Percentiles rank a stretch among this genome's conserved stretches.
These are phyloP conservation scores for Ahaetulla prasina DNA, from an alignment of 2,113 vertebrate genomes.

Conservation along the genomic window DNA sequence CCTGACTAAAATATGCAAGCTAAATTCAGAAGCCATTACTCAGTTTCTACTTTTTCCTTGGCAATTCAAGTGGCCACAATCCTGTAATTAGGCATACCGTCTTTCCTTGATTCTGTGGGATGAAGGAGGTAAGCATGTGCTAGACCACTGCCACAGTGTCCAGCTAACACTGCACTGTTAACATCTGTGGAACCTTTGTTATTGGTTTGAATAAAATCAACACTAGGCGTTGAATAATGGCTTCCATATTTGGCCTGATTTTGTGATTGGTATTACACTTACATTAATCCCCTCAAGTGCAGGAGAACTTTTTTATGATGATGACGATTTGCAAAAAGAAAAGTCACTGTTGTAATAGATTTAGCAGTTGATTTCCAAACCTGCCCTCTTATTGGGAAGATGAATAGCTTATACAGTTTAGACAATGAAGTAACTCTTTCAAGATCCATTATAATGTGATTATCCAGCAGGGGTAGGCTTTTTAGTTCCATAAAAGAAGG, in stretches of 20 bases:
- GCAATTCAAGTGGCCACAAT: not conserved
- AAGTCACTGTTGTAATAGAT: conserved; percentile 38
- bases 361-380: conserved; percentile 62
- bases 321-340: conserved; percentile 50
- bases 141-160: conserved; percentile 33
- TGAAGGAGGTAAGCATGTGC: not conserved
- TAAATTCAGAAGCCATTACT: conserved; percentile 52
- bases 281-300: conserved; percentile 70
- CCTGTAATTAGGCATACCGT: not conserved
- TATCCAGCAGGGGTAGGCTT: conserved; percentile 66
- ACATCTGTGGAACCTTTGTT: conserved; percentile 46
- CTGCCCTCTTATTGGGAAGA: conserved; percentile 53
- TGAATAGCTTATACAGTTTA: conserved; percentile 43
- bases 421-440: conserved; percentile 57
- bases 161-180: conserved; percentile 49
- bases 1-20: conserved; percentile 76
- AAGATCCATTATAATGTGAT: conserved; percentile 62
- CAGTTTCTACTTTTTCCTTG: conserved; percentile 48
- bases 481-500: conserved; percentile 53
- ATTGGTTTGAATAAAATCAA: conserved; percentile 47
- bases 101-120: not conserved
- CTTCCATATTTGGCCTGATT: conserved; percentile 38
- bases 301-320: conserved; percentile 52
- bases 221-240: conserved; percentile 45
- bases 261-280: conserved; percentile 69